phyloP scores from a whole-genome alignment of 2,113 vertebrate species.

The Pomatorhinus ruficollis region DNA sequence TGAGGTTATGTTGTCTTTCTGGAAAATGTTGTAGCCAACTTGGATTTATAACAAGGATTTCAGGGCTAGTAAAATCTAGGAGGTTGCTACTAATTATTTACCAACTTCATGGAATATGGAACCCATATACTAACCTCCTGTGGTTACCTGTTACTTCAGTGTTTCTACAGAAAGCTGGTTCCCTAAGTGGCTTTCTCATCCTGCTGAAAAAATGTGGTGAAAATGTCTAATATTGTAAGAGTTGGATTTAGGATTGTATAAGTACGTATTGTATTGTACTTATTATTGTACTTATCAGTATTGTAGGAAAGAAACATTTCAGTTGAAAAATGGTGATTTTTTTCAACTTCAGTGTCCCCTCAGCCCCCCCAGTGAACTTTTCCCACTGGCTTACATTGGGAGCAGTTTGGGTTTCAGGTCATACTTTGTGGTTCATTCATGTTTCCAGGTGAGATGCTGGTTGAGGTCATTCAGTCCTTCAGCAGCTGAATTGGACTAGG shows the following conservation, averaged over 20 bases:
- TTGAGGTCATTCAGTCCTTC: background rate
- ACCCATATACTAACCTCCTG: background rate
- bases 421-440: background rate
- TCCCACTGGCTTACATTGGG: background rate
- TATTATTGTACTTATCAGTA: no score
- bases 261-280: no score
- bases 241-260: background rate
- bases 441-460: background rate
- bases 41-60: background rate
- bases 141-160: background rate
- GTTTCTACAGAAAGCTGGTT: background rate
- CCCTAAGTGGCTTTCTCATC: background rate
- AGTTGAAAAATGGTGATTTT: background rate
- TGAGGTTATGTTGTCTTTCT: background rate
- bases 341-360: background rate
- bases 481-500: background rate
- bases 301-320: background rate
- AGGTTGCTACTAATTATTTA: background rate
- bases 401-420: background rate
- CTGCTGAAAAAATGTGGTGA: background rate
- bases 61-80: background rate
- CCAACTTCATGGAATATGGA: background rate
- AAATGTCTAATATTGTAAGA: background rate
- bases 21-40: background rate
- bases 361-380: rapidly evolving